A percentile compares a stretch with the other conserved stretches of the same genome.
Evolutionary conservation across 1,140 invertebrate genomes (phyloP).

Genomic region (Drosophila mayri): DNA sequence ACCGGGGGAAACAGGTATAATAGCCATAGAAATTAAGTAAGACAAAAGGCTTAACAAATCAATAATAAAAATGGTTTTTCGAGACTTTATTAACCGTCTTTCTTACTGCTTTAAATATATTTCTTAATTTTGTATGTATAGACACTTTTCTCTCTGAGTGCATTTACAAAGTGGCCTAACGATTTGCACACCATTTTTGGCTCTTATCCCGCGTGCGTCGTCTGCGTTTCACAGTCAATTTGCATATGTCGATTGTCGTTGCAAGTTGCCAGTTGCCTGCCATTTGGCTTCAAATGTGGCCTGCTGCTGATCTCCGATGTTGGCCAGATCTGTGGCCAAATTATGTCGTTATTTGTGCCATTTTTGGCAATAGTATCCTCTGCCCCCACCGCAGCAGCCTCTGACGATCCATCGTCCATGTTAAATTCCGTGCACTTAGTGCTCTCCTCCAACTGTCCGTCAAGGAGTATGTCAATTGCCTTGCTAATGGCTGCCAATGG

Average conservation of each 20-base stretch:
- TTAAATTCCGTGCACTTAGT: constrained; percentile 77
- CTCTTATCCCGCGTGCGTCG: constrained; percentile 41
- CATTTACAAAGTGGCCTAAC: constrained; percentile 45
- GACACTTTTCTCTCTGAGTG: constrained; percentile 12
- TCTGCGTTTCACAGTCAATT: constrained; percentile 55
- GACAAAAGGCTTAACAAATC: background rate
- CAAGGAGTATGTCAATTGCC: constrained; percentile 79
- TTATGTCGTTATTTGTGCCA: constrained; percentile 82
- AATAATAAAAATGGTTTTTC: background rate
- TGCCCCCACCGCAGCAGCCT: background rate
- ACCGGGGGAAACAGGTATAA: constrained; percentile 7
- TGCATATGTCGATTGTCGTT: constrained; percentile 58
- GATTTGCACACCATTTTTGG: constrained; percentile 61
- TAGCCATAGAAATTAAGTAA: too few relatives aligned
- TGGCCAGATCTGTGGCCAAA: constrained; percentile 67
- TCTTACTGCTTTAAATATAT: background rate
- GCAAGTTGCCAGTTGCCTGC: constrained; percentile 22
- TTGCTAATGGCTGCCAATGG: constrained; percentile 78
- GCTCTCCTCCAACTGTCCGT: constrained; percentile 51
- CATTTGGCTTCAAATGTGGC: constrained; percentile 36
- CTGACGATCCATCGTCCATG: constrained; percentile 60
- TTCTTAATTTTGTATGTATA: background rate
- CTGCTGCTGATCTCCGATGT: constrained; percentile 42
- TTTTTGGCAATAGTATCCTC: constrained; percentile 66
- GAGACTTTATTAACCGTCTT: background rate